A percentile compares a stretch with the other conserved stretches of the same genome.
phyloP scores from a whole-genome alignment of 2,888 invertebrate species.

The Epinotia bilunana region DNA sequence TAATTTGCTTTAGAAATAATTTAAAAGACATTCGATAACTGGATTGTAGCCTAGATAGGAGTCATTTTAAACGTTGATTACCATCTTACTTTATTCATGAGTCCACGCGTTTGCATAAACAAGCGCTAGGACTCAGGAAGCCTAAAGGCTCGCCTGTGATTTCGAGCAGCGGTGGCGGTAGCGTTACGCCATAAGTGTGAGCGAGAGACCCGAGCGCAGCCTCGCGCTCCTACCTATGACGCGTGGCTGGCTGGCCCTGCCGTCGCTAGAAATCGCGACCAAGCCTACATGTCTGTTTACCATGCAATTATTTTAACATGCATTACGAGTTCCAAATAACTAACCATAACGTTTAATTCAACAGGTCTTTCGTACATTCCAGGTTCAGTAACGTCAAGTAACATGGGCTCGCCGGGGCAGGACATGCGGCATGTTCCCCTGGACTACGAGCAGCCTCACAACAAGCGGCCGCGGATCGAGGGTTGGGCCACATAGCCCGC shows the following conservation, averaged over 20 bases:
- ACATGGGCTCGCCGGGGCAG: conserved; percentile 89
- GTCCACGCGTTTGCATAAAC: neutral
- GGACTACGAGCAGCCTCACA: conserved; percentile 85
- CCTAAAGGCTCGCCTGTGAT: too few relatives aligned
- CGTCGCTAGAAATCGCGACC: too few relatives aligned
- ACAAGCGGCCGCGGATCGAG: conserved; percentile 95
- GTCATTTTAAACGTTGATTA: neutral
- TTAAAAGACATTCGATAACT: neutral
- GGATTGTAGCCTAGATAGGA: neutral
- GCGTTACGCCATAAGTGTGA: too few relatives aligned
- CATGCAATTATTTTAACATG: conserved; percentile 22
- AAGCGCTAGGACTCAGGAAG: neutral
- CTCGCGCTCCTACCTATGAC: too few relatives aligned
- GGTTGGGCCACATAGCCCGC: conserved; percentile 95
- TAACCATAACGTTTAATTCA: conserved; percentile 29
- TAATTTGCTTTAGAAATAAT: neutral
- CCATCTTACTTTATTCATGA: neutral
- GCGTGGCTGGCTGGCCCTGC: too few relatives aligned
- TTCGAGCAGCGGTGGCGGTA: too few relatives aligned
- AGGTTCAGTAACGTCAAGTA: conserved; percentile 93
- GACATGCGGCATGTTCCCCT: conserved; percentile 81
- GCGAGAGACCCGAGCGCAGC: too few relatives aligned
- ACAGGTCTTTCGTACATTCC: conserved; percentile 57
- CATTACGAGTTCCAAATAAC: conserved; percentile 12
- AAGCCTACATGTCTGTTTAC: neutral